Base-by-base conservation (phyloP, 2,113 vertebrate species). In the Aldabrachelys gigantea region DNA sequence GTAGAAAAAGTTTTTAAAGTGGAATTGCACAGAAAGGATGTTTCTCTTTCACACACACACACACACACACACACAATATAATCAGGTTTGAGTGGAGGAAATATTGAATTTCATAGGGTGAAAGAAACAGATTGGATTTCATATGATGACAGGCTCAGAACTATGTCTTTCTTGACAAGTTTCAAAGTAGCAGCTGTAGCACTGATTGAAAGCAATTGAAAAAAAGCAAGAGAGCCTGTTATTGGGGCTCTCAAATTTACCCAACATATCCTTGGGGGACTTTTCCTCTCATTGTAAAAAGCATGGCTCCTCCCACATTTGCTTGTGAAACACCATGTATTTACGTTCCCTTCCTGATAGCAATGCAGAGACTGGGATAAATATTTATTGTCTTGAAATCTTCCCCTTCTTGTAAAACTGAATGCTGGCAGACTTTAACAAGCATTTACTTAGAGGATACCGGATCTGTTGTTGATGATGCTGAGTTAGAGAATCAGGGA, bases 341-440 rank as follows among this genome's bases (percentile, higher is more conserved):
- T 92, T 79, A 11, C 75, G 41, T 24, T 89, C 59, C 21, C 22
- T 38, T 49, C 41, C 44, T 49, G 12, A 16, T 49, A 57, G 9
- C 54, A 38, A 44, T 17, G 21, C 35, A 0, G 0, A 16, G 0
- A 0, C 9, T 57, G 69, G 21, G 0, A 1, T 80, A 53, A 80
- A 3, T 75, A 44, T 90, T 93, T 94, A 41, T 53, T 50, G 1
- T 44, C 6, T 83, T 76, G 0, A 41, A 47, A 78, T 47, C 52
- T 89, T 95, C 84, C 84, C 7, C 85, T 27, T 29, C 0, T 47
- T 75, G 56, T 81, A 47, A 3, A 84, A 92, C 41, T 13, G 50
- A 87, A 24, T 87, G 31, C 12, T 16, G 5, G 41, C 47, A 81
- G 53, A 52, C 17, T 41, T 91, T 87, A 72, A 47, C 50, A 79